phyloP scores from a whole-genome alignment of 2,797 vertebrate species.

The Aselliscus stoliczkanus region DNA sequence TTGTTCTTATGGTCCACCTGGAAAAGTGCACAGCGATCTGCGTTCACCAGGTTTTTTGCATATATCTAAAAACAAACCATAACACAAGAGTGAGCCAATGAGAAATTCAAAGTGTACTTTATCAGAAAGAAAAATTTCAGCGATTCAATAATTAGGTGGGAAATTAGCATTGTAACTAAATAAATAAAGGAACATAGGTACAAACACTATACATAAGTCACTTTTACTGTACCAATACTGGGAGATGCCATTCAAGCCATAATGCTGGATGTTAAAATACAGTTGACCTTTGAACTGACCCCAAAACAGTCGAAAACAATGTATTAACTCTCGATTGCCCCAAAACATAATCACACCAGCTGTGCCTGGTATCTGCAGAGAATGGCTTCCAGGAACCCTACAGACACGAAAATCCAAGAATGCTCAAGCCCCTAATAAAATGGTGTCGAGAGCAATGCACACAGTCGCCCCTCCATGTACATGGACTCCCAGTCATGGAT shows the following conservation, averaged over 20 bases:
- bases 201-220: rapidly evolving
- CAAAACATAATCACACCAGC: not conserved
- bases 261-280: rapidly evolving
- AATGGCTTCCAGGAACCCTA: too few species aligned
- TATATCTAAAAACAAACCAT: conserved; percentile 88
- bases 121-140: not conserved
- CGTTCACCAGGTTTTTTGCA: conserved; percentile 99
- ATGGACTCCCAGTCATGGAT: too few species aligned
- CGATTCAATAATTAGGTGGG: rapidly evolving
- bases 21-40: conserved; percentile 98
- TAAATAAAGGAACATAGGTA: rapidly evolving
- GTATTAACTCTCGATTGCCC: not conserved
- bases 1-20: conserved; percentile 99
- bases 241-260: too few species aligned
- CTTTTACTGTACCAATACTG: rapidly evolving
- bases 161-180: rapidly evolving
- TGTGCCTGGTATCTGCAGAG: not conserved
- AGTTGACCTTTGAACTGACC: not conserved
- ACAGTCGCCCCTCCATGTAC: rapidly evolving
- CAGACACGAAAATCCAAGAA: not conserved
- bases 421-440: not conserved
- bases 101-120: not conserved
- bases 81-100: conserved; percentile 38
- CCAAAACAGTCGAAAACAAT: rapidly evolving
- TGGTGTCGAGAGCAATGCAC: not conserved